Conservation (phyloP, 2,888 invertebrate species). For the Antheraea assamensis region DNA sequence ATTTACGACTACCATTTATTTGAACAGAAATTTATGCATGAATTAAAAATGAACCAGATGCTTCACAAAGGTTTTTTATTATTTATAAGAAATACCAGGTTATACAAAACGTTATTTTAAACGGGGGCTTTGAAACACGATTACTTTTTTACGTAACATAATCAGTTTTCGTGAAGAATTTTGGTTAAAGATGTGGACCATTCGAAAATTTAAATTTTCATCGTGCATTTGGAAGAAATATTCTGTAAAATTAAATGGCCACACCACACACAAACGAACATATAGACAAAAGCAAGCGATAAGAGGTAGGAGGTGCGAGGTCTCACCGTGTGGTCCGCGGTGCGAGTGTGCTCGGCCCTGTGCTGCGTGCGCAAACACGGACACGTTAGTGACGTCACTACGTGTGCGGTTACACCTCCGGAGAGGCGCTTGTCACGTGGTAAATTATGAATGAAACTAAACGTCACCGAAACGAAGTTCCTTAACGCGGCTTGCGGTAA, state of each 20-base stretch:
- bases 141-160: background rate
- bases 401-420: background rate
- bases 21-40: background rate
- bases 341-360: constrained; percentile 73
- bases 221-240: background rate
- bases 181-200: too few relatives aligned
- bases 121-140: background rate
- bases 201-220: background rate
- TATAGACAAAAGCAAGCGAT: constrained; percentile 32
- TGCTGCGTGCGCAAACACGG: constrained; percentile 72
- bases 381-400: constrained; percentile 31
- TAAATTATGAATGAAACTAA: background rate
- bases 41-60: background rate
- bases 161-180: background rate
- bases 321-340: constrained; percentile 76
- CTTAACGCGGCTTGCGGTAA: too few relatives aligned
- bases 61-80: background rate
- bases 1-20: background rate
- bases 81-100: background rate
- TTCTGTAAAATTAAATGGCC: too few relatives aligned
- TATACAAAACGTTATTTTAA: background rate
- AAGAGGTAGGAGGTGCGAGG: constrained; percentile 34
- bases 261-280: constrained; percentile 25
- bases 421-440: background rate
- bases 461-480: background rate